Evolutionary conservation across 2,888 invertebrate genomes (phyloP).

Genomic region (Drosophila rellima): DNA sequence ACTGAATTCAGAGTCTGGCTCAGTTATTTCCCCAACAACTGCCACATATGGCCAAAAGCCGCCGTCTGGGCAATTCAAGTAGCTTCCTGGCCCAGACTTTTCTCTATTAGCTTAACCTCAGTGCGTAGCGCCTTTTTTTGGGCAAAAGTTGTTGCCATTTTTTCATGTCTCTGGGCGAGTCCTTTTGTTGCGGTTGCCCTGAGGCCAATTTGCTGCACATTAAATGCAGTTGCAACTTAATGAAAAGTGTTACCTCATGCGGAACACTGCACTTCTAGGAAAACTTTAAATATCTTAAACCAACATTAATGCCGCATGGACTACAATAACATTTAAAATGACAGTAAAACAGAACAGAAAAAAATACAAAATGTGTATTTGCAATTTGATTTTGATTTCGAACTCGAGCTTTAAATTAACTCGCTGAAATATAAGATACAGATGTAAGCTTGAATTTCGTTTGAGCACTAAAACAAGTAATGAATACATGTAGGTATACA

Average conservation of each 20-base stretch:
- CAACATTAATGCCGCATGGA: neutral
- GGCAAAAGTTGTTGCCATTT: conserved; percentile 29
- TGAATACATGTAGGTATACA: neutral
- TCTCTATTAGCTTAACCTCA: conserved; percentile 1
- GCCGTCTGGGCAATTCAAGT: neutral
- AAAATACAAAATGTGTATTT: neutral
- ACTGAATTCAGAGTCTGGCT: conserved; percentile 24
- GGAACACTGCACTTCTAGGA: conserved; percentile 5
- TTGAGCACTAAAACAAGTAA: neutral
- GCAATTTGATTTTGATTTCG: conserved; percentile 2
- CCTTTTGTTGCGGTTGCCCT: conserved; percentile 34
- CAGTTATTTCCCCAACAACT: conserved; percentile 14
- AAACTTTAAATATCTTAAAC: neutral
- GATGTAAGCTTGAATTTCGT: neutral
- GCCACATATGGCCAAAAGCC: conserved; percentile 52
- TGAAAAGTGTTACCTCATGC: conserved; percentile 41
- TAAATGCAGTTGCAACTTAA: conserved; percentile 52
- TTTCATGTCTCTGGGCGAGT: conserved; percentile 30
- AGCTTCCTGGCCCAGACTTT: neutral
- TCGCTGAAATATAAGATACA: neutral
- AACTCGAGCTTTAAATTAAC: neutral
- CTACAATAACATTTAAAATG: neutral
- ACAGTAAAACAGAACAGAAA: neutral
- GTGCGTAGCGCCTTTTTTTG: conserved; percentile 14
- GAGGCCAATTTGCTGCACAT: conserved; percentile 45